These are phyloP conservation scores for Oegoconia quadripuncta DNA, from an alignment of 2,888 invertebrate genomes.

Conservation along the genomic window DNA sequence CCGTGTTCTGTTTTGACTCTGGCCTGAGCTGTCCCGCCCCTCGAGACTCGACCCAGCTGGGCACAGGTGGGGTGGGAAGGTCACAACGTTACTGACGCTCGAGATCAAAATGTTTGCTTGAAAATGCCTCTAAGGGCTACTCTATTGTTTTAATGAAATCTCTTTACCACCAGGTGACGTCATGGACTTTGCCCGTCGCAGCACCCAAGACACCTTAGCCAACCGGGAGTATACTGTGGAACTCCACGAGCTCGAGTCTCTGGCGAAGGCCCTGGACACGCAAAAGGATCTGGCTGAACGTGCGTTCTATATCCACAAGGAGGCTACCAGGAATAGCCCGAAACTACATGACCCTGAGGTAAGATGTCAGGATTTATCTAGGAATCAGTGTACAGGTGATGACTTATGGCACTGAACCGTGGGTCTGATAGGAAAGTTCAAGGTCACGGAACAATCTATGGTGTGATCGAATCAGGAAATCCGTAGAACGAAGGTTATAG, in stretches of 20 bases:
- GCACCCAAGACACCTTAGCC: slow-evolving; percentile 37
- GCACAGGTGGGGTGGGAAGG: too few species aligned
- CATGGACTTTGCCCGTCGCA: slow-evolving; percentile 64
- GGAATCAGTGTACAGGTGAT: not conserved
- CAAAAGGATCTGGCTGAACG: slow-evolving; percentile 85
- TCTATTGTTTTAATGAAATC: too few species aligned
- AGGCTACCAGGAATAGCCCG: slow-evolving; percentile 77
- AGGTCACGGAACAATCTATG: too few species aligned
- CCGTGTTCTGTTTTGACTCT: too few species aligned
- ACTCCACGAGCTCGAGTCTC: slow-evolving; percentile 83
- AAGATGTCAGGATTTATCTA: too few species aligned
- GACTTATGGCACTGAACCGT: not conserved
- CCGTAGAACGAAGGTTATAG: not conserved
- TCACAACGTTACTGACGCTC: not conserved
- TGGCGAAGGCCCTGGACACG: slow-evolving; percentile 86
- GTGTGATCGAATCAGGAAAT: too few species aligned
- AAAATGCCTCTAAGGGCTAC: not conserved
- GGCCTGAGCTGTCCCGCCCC: too few species aligned
- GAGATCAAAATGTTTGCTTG: not conserved
- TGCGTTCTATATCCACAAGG: slow-evolving; percentile 83
- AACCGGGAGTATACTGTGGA: slow-evolving; percentile 73
- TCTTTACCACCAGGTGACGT: slow-evolving; percentile 56
- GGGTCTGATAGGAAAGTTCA: too few species aligned
- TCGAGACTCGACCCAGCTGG: too few species aligned
- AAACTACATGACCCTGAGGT: slow-evolving; percentile 83